Evolutionary conservation across 2,888 invertebrate species (phyloP).

Genomic region (Eupeodes latifasciatus): DNA sequence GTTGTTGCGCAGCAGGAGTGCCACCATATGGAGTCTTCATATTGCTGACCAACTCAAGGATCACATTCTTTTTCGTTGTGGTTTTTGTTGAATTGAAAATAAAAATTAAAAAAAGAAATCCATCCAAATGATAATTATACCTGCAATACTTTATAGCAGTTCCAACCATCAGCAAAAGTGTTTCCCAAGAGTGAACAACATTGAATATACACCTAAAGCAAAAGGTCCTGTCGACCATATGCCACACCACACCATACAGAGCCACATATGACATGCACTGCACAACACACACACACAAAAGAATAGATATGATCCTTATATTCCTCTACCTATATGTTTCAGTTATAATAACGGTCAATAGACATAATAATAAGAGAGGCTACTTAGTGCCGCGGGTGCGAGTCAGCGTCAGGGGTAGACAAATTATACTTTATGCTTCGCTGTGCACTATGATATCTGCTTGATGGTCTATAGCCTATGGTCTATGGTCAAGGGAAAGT

Average conservation of each 20-base stretch:
- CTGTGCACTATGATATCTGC: conserved; percentile 54
- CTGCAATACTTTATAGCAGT: conserved; percentile 35
- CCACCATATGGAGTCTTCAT: conserved; percentile 70
- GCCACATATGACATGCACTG: not conserved
- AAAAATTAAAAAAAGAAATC: not conserved
- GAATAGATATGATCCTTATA: conserved; percentile 45
- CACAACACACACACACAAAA: conserved; percentile 10
- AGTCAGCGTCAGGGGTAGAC: not conserved
- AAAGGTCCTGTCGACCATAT: conserved; percentile 64
- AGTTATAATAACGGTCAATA: conserved; percentile 63
- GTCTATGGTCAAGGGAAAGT: conserved; percentile 46
- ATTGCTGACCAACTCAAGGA: conserved; percentile 54
- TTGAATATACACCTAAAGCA: conserved; percentile 31
- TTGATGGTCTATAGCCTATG: not conserved
- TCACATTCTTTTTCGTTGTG: conserved; percentile 37
- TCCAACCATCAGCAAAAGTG: conserved; percentile 45
- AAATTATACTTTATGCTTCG: conserved; percentile 67
- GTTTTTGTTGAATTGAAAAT: conserved; percentile 24
- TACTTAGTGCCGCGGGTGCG: conserved; percentile 16
- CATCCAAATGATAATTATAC: conserved; percentile 62
- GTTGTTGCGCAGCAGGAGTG: conserved; percentile 72
- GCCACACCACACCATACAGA: conserved; percentile 42
- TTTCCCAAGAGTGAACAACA: conserved; percentile 73
- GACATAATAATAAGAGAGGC: conserved; percentile 64
- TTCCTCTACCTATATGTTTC: conserved; percentile 10